Conservation (phyloP, 2,888 invertebrate species). For the Dasypolia templi region DNA sequence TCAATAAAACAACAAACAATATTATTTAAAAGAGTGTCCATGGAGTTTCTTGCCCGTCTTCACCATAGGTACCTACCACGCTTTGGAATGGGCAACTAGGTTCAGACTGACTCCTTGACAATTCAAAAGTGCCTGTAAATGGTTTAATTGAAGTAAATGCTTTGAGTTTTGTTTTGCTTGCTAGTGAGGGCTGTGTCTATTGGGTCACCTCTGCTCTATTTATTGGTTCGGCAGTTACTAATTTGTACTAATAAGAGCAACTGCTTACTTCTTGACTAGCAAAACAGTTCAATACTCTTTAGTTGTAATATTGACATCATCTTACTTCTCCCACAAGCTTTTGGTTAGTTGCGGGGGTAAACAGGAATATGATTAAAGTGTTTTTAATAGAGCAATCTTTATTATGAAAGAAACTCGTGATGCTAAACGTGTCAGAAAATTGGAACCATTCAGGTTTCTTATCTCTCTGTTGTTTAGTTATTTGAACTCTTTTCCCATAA, state of each 20-base stretch:
- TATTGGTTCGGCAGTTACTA: neutral
- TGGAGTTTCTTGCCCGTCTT: no score
- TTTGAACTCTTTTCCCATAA: conserved; percentile 2
- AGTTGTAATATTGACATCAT: neutral
- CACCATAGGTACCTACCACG: no score
- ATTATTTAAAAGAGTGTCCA: no score
- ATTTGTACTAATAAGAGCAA: neutral
- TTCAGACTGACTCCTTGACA: no score
- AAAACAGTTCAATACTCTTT: neutral
- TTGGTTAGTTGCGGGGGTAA: neutral
- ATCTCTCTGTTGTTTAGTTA: neutral
- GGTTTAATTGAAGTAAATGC: no score
- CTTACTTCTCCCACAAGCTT: neutral
- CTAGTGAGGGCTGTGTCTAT: neutral
- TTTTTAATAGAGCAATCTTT: no score
- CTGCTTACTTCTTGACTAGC: neutral
- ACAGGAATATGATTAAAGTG: no score
- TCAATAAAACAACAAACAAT: no score
- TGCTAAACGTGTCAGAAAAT: neutral
- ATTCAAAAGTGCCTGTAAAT: no score
- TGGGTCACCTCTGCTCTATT: neutral
- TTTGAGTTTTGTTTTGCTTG: no score
- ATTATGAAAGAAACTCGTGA: neutral
- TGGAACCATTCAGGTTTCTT: neutral
- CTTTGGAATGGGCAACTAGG: no score